Evolutionary conservation across 2,797 vertebrate genomes (phyloP), one percentile per base, ranked within the genome.

Genomic region (Monodelphis domestica): DNA sequence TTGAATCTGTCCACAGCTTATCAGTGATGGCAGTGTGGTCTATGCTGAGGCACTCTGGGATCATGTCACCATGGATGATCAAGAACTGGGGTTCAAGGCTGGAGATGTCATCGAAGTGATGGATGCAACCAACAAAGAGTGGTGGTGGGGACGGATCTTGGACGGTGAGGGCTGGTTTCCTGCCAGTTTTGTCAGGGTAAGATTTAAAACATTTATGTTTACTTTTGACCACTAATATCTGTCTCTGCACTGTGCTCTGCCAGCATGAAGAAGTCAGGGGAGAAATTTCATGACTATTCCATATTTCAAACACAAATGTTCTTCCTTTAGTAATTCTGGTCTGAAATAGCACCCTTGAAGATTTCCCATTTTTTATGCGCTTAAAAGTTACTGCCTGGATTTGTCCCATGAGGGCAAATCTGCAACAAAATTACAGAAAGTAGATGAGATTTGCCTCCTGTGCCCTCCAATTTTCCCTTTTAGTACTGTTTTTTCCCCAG

Each of bases 21-120:
- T 99, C 98, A 99, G 99, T 11, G 99, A 99, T 99, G 99, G 99
- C 98, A 99, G 99, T 2, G 99, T 99, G 98, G 99, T 99, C 93
- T 99, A 99, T 0, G 99, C 99, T 0, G 99, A 99, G 96, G 99
- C 99, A 4, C 99, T 99, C 84, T 99, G 99, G 99, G 99, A 99
- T 98, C 99, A 99, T 26, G 99, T 99, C 97, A 99, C 99, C 87
- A 99, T 99, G 99, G 99, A 99, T 0, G 99, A 99, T 98, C 99
- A 99, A 97, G 99, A 99, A 98, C 98, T 99, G 97, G 99, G 99
- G 92, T 99, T 99, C 98, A 99, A 99, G 97, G 99, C 99, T 0
- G 99, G 99, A 0, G 99, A 99, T 1, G 99, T 99, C 97, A 99
- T 99, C 54, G 99, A 99, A 99, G 99, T 99, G 92, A 99, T 99